Conservation (phyloP, 23 tunicate species). For the Styela clava region DNA sequence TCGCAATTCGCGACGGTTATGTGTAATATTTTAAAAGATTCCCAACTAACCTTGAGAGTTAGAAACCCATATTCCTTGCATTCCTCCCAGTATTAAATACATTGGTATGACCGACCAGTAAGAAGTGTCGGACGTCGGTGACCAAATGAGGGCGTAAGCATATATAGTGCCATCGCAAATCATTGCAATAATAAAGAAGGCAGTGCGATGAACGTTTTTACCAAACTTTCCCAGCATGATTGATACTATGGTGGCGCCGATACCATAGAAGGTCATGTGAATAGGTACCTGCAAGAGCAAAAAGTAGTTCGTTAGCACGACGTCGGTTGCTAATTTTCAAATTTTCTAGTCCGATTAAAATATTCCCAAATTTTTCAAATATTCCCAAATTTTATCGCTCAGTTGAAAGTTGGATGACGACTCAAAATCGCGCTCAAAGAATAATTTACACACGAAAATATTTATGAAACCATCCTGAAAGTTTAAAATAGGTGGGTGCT, state of each 20-base stretch:
- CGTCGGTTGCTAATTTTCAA: no score
- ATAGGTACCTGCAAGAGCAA: constrained; percentile 16
- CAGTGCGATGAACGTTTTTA: not conserved
- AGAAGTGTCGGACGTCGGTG: not conserved
- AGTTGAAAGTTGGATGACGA: no score
- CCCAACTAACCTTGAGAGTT: constrained; percentile 8
- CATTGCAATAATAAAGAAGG: not conserved
- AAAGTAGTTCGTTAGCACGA: no score
- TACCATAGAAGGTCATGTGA: not conserved
- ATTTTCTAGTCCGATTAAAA: no score
- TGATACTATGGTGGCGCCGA: constrained; percentile 1
- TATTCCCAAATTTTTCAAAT: no score
- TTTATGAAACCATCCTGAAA: no score
- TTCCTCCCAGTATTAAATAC: not conserved
- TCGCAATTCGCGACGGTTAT: no score
- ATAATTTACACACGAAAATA: no score
- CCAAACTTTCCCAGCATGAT: not conserved
- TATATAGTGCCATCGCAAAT: not conserved
- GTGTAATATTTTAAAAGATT: no score
- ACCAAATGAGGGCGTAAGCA: not conserved
- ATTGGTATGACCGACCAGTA: constrained; percentile 1
- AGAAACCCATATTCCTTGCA: constrained; percentile 21
- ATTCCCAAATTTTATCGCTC: no score
- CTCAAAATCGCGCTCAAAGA: no score
- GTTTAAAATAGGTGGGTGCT: no score